A percentile compares a stretch with the other conserved stretches of the same genome.
phyloP scores from a whole-genome alignment of 1,140 invertebrate species.

The Idris sp. region DNA sequence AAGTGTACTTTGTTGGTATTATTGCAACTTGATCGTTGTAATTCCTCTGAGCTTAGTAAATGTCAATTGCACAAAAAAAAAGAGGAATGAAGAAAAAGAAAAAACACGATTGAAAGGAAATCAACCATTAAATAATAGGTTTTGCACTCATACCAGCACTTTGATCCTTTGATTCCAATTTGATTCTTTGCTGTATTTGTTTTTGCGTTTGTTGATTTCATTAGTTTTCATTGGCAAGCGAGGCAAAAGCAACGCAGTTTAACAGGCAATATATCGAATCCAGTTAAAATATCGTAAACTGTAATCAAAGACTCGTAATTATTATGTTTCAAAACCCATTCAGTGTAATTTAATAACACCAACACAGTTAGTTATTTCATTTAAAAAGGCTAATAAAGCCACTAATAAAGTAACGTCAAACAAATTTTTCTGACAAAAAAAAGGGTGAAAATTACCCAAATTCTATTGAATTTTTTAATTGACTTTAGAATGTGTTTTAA shows the following conservation, averaged over 20 bases:
- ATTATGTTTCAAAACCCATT: conserved; percentile 10
- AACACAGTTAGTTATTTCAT: too few species aligned
- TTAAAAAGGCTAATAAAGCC: too few species aligned
- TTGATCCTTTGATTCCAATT: conserved; percentile 54
- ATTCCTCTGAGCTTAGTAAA: conserved; percentile 45
- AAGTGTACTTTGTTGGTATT: conserved; percentile 42
- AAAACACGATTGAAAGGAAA: conserved; percentile 44
- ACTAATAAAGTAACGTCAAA: too few species aligned
- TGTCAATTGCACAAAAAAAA: conserved; percentile 36
- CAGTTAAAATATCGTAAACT: conserved; percentile 24
- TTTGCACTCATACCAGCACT: conserved; percentile 47
- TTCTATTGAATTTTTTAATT: too few species aligned
- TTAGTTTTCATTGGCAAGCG: conserved; percentile 33
- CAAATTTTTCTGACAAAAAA: too few species aligned
- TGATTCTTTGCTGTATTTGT: conserved; percentile 53
- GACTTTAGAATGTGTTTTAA: too few species aligned
- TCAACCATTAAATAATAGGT: conserved; percentile 58
- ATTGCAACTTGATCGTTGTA: conserved; percentile 17
- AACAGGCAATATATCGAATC: conserved; percentile 17
- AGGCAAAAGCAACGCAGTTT: conserved; percentile 10
- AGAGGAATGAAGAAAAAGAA: conserved; percentile 21
- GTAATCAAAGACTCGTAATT: conserved; percentile 15
- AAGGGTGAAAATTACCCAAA: too few species aligned
- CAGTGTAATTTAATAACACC: neutral
- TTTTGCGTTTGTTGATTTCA: conserved; percentile 53